These are phyloP conservation scores for Amphipyra berbera DNA, from an alignment of 2,888 invertebrate species.

Conservation along the genomic window DNA sequence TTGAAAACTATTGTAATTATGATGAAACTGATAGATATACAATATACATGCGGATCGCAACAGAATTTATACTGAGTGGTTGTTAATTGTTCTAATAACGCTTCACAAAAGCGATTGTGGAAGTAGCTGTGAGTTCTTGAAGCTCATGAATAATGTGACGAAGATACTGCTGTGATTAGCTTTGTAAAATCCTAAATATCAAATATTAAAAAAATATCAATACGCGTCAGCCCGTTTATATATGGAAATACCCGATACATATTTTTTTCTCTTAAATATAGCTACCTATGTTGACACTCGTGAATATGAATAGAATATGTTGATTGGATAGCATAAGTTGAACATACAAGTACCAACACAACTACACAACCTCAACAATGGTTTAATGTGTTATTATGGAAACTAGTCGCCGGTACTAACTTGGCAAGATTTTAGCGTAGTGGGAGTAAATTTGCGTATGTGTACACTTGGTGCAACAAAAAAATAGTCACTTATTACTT, in stretches of 20 bases:
- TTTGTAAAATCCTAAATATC: slow-evolving; percentile 19
- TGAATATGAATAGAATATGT: background rate
- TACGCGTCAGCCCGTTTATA: slow-evolving; percentile 8
- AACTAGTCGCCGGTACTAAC: no score
- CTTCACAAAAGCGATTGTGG: slow-evolving; percentile 3
- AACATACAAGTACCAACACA: no score
- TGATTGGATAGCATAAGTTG: no score
- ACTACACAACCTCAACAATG: no score
- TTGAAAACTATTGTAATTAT: slow-evolving; percentile 19
- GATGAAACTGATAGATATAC: slow-evolving; percentile 18
- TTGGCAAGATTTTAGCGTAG: no score
- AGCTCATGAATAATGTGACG: slow-evolving; percentile 12
- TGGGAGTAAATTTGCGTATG: no score
- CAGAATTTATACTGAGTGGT: slow-evolving; percentile 12
- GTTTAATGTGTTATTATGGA: no score
- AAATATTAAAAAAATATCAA: slow-evolving; percentile 7
- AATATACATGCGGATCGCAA: slow-evolving; percentile 25
- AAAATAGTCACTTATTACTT: no score
- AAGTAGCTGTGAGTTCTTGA: slow-evolving; percentile 14
- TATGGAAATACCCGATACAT: background rate
- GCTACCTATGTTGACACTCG: background rate
- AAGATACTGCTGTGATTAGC: slow-evolving; percentile 45
- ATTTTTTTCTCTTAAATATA: background rate
- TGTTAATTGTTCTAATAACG: slow-evolving; percentile 19
- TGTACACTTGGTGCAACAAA: no score